phyloP scores from a whole-genome alignment of 1,140 invertebrate species.

The honey bee (Apis mellifera) region DNA sequence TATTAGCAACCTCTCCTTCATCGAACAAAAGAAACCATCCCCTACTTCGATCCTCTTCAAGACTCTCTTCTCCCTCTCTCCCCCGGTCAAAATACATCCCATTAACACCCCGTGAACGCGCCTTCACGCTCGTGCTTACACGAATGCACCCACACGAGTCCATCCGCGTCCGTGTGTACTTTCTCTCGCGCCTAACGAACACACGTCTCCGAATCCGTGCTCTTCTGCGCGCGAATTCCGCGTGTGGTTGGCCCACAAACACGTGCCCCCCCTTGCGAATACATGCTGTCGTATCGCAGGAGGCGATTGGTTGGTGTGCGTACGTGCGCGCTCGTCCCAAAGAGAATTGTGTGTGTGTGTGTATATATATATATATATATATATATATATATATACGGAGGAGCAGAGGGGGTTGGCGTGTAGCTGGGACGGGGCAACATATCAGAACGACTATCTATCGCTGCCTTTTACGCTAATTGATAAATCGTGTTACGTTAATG shows the following conservation, averaged over 20 bases:
- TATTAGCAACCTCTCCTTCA: too few species aligned
- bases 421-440: slow-evolving; percentile 70
- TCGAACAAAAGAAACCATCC: too few species aligned
- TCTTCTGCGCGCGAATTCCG: slow-evolving; percentile 19
- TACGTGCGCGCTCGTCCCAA: neutral
- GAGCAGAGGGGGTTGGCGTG: slow-evolving; percentile 32
- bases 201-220: neutral
- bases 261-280: too few species aligned
- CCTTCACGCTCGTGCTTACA: neutral
- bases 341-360: neutral
- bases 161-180: neutral
- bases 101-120: slow-evolving; percentile 29
- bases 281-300: too few species aligned
- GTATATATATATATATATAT: too few species aligned
- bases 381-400: too few species aligned
- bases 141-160: neutral
- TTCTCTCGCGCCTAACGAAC: neutral
- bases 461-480: slow-evolving; percentile 82
- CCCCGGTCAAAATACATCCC: slow-evolving; percentile 16
- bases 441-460: slow-evolving; percentile 80
- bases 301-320: neutral
- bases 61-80: neutral
- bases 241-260: neutral
- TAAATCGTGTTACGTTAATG: slow-evolving; percentile 82
- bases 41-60: too few species aligned